phyloP scores from a whole-genome alignment of 2,888 invertebrate species.

The Stictocephala bisonia region DNA sequence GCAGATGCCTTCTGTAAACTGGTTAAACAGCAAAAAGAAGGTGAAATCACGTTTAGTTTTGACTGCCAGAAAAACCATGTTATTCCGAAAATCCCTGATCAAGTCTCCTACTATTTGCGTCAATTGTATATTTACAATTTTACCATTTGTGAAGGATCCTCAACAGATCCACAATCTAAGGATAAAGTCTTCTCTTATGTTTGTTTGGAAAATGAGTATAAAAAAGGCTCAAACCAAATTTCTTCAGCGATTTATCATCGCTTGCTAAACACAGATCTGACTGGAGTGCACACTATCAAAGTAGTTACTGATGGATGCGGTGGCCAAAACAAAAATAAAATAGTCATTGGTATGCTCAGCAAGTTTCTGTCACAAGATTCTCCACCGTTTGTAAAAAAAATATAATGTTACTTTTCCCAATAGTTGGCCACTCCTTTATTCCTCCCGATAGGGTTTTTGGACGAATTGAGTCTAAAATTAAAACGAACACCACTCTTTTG shows the following conservation, averaged over 20 bases:
- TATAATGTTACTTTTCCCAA: conserved; percentile 58
- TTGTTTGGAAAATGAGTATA: conserved; percentile 19
- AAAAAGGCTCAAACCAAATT: conserved; percentile 36
- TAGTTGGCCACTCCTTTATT: conserved; percentile 60
- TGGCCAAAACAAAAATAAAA: conserved; percentile 60
- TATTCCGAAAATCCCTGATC: conserved; percentile 61
- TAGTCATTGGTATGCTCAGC: conserved; percentile 57
- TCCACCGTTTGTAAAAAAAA: conserved; percentile 48
- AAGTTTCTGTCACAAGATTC: conserved; percentile 55
- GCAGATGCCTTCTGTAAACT: background rate
- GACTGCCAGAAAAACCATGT: conserved; percentile 58
- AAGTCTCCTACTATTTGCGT: conserved; percentile 61
- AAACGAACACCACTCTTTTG: conserved; percentile 52
- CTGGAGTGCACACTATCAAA: conserved; percentile 12
- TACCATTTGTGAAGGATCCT: conserved; percentile 26
- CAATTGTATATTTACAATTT: conserved; percentile 59
- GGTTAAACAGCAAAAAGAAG: background rate
- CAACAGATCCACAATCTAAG: conserved; percentile 11
- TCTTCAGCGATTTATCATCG: conserved; percentile 32
- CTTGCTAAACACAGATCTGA: conserved; percentile 8
- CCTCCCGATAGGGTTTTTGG: conserved; percentile 60
- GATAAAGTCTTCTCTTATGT: conserved; percentile 27
- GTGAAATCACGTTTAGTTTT: background rate
- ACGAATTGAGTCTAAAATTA: conserved; percentile 56
- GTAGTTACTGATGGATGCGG: conserved; percentile 46